Conservation (phyloP, 2,888 invertebrate genomes). For the Acronicta leporina region DNA sequence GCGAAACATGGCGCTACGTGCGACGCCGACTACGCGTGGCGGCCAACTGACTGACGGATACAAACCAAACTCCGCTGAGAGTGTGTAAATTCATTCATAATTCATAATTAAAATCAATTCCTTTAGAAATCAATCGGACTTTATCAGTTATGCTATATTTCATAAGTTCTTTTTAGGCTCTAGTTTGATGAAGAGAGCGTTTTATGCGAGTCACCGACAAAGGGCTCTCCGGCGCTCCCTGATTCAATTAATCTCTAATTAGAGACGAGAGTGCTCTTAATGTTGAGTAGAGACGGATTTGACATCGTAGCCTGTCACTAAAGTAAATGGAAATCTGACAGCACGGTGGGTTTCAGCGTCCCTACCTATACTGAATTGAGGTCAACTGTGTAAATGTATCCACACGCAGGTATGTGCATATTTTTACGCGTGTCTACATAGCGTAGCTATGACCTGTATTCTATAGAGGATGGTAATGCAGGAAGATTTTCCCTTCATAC, state of each 20-base stretch:
- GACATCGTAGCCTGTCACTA: slow-evolving; percentile 80
- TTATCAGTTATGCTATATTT: slow-evolving; percentile 35
- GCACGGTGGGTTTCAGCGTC: slow-evolving; percentile 69
- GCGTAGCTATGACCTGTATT: slow-evolving; percentile 2
- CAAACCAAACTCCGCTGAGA: slow-evolving; percentile 53
- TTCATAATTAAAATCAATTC: slow-evolving; percentile 56
- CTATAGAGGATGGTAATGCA: neutral
- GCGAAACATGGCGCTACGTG: slow-evolving; percentile 84
- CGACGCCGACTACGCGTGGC: slow-evolving; percentile 78
- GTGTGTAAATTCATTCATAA: slow-evolving; percentile 61
- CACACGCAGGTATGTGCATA: slow-evolving; percentile 34
- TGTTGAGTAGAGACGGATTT: slow-evolving; percentile 82
- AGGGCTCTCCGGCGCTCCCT: slow-evolving; percentile 75
- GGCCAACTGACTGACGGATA: slow-evolving; percentile 76
- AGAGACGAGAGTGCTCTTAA: slow-evolving; percentile 86
- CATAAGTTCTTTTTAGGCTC: slow-evolving; percentile 51
- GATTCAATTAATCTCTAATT: slow-evolving; percentile 88
- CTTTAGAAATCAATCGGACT: slow-evolving; percentile 31
- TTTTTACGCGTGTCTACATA: slow-evolving; percentile 8
- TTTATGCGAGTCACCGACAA: slow-evolving; percentile 69
- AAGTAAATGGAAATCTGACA: slow-evolving; percentile 85
- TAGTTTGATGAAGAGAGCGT: slow-evolving; percentile 57
- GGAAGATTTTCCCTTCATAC: neutral
- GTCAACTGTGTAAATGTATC: slow-evolving; percentile 65
- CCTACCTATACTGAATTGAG: slow-evolving; percentile 72